Evolutionary conservation across 2,113 vertebrate genomes (phyloP).

Genomic region (Heteronetta atricapilla): DNA sequence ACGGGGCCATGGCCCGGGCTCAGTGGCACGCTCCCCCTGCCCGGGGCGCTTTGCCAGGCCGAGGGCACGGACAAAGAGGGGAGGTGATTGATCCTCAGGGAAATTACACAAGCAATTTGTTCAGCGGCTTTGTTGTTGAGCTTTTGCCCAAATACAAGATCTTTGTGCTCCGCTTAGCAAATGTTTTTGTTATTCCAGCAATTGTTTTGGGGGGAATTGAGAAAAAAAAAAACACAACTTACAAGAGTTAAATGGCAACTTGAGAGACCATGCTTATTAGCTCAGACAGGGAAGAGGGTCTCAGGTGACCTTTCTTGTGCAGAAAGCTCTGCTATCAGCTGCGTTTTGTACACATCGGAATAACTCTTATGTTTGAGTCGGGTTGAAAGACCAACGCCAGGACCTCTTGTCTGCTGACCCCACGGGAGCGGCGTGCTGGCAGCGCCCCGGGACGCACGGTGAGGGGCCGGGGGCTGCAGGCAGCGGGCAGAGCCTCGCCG

Average conservation of each 20-base stretch:
- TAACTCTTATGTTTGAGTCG: neutral
- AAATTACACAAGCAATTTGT: slow-evolving; percentile 57
- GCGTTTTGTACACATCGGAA: neutral
- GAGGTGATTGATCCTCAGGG: neutral
- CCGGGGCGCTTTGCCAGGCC: neutral
- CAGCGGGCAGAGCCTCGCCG: too few species aligned
- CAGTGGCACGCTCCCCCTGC: neutral
- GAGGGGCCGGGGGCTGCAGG: neutral
- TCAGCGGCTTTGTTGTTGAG: neutral
- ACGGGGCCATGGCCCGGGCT: neutral
- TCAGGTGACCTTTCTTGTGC: neutral
- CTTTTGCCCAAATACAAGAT: neutral
- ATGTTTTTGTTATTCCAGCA: slow-evolving; percentile 27
- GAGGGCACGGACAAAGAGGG: neutral
- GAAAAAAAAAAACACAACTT: neutral
- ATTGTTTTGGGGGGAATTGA: neutral
- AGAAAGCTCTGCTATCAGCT: neutral
- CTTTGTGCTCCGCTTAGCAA: slow-evolving; percentile 31
- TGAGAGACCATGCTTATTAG: neutral
- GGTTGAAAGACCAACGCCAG: fast-evolving
- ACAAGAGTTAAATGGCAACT: slow-evolving; percentile 27
- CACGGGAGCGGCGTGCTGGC: fast-evolving
- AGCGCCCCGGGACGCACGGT: neutral
- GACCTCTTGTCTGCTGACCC: fast-evolving
- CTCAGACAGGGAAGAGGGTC: neutral